These are phyloP conservation scores for Rosalia funebris DNA, from an alignment of 2,888 invertebrate genomes.

Conservation along the genomic window DNA sequence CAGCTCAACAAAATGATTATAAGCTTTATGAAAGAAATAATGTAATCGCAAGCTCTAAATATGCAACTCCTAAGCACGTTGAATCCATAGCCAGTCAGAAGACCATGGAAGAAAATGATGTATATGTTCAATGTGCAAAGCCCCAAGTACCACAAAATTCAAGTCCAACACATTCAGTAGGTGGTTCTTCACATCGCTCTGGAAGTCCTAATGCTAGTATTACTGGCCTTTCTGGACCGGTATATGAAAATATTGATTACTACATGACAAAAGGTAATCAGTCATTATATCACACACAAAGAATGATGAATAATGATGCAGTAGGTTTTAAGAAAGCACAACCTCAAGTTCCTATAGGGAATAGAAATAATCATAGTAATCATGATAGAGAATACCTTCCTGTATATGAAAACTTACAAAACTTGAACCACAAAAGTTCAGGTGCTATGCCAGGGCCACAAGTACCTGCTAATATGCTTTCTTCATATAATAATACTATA, in stretches of 20 bases:
- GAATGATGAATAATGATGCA: conserved; percentile 64
- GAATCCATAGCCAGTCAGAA: conserved; percentile 68
- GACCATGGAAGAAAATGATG: conserved; percentile 60
- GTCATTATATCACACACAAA: conserved; percentile 68
- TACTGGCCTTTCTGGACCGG: conserved; percentile 64
- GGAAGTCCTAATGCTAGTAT: conserved; percentile 61
- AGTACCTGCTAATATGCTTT: conserved; percentile 57
- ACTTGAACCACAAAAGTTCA: conserved; percentile 52
- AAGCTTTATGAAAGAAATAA: conserved; percentile 77
- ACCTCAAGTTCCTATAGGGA: conserved; percentile 79
- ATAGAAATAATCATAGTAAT: conserved; percentile 58
- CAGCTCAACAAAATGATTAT: conserved; percentile 63
- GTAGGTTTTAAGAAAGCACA: conserved; percentile 79
- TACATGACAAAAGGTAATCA: conserved; percentile 67
- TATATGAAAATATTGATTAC: conserved; percentile 87
- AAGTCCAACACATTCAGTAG: conserved; percentile 71
- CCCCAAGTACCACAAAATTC: conserved; percentile 56
- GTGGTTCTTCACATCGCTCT: conserved; percentile 71
- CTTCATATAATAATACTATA: conserved; percentile 47
- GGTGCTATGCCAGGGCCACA: conserved; percentile 62
- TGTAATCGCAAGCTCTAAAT: conserved; percentile 81
- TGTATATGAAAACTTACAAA: conserved; percentile 65
- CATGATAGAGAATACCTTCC: conserved; percentile 66
- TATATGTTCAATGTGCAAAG: conserved; percentile 64
- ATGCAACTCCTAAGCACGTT: conserved; percentile 79